Conservation (phyloP, 1,140 invertebrate genomes). For the Drosophila nigromelanica region DNA sequence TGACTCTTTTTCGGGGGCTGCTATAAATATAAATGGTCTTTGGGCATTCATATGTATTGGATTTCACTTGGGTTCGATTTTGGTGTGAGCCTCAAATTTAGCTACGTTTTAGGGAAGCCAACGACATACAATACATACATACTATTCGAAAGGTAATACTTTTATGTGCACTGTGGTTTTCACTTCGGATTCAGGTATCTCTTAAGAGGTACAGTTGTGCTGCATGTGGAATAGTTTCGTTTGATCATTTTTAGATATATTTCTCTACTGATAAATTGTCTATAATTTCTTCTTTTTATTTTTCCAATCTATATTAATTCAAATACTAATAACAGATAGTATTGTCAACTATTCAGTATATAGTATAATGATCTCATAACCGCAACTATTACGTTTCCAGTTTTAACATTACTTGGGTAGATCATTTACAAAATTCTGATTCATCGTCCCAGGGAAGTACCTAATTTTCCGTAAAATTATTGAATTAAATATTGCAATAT, state of each 20-base stretch:
- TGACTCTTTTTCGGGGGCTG: slow-evolving; percentile 43
- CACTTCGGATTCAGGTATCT: slow-evolving; percentile 1
- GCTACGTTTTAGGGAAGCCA: slow-evolving; percentile 26
- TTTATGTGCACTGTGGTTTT: slow-evolving; percentile 12
- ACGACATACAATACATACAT: slow-evolving; percentile 2
- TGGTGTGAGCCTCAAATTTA: slow-evolving; percentile 42
- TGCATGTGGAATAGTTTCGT: neutral
- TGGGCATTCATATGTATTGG: slow-evolving; percentile 52
- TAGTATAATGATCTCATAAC: slow-evolving; percentile 9
- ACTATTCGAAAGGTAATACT: slow-evolving; percentile 23
- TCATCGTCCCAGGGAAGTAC: neutral
- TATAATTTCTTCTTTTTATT: neutral
- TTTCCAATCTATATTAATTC: neutral
- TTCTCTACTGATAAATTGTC: too few relatives aligned
- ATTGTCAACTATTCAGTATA: neutral
- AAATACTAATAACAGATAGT: neutral
- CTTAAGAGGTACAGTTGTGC: slow-evolving; percentile 14
- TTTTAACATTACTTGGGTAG: neutral
- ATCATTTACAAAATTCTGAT: slow-evolving; percentile 9
- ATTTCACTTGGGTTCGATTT: slow-evolving; percentile 61
- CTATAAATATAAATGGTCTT: slow-evolving; percentile 72
- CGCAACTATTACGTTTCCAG: neutral
- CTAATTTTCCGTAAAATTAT: neutral
- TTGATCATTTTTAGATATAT: too few relatives aligned
- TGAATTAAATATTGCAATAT: neutral